A percentile compares a stretch with the other conserved stretches of the same genome.
These are phyloP conservation scores for Drosophila serrata DNA, from an alignment of 1,140 invertebrate genomes.

Conservation along the genomic window DNA sequence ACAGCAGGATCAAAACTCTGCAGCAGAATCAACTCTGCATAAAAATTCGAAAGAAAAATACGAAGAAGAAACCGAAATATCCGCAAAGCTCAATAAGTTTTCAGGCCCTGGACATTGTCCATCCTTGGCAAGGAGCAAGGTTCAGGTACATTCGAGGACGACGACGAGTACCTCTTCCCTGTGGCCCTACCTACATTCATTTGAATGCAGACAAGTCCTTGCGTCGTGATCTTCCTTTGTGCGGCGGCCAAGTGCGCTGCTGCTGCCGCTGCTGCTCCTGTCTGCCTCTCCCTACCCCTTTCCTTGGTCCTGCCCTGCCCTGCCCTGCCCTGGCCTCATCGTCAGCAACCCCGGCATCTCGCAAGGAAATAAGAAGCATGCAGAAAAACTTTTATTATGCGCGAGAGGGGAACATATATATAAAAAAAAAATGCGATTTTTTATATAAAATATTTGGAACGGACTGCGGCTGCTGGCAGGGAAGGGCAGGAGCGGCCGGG, in stretches of 20 bases:
- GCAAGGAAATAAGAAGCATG: slow-evolving; percentile 76
- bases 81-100: slow-evolving; percentile 73
- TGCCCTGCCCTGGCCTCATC: slow-evolving; percentile 6
- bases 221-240: slow-evolving; percentile 77
- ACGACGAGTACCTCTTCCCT: slow-evolving; percentile 26
- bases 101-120: slow-evolving; percentile 78
- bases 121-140: slow-evolving; percentile 67
- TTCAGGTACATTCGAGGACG: slow-evolving; percentile 79
- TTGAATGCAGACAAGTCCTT: slow-evolving; percentile 84
- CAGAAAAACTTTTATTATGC: slow-evolving; percentile 77
- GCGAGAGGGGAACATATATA: slow-evolving; percentile 44
- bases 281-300: slow-evolving; percentile 43
- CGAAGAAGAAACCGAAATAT: slow-evolving; percentile 43
- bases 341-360: slow-evolving; percentile 55
- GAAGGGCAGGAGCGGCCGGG: slow-evolving; percentile 12
- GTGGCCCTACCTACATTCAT: slow-evolving; percentile 67
- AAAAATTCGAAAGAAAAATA: slow-evolving; percentile 6
- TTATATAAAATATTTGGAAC: slow-evolving; percentile 79
- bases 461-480: slow-evolving; percentile 53
- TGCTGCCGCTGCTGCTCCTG: slow-evolving; percentile 42
- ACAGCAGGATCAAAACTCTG: slow-evolving; percentile 44
- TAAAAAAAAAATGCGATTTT: slow-evolving; percentile 61
- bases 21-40: slow-evolving; percentile 13
- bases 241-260: slow-evolving; percentile 77
- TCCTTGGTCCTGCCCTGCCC: background rate